phyloP scores from a whole-genome alignment of 2,113 vertebrate species.

The Leucopternis melanops region DNA sequence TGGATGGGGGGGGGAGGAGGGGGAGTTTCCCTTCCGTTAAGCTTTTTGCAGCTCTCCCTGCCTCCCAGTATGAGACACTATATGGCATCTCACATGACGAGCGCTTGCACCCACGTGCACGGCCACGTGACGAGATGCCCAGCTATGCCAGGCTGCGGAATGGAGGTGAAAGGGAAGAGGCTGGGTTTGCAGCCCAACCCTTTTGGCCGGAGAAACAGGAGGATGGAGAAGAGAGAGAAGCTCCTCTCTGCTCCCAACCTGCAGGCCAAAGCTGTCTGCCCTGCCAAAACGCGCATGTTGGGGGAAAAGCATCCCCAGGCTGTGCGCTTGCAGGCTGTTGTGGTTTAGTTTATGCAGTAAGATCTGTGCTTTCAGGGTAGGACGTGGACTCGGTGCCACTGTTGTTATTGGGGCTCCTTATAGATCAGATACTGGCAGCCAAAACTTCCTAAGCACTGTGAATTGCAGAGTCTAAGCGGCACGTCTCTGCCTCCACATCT shows the following conservation, averaged over 20 bases:
- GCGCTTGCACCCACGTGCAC: background rate
- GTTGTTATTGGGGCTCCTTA: background rate
- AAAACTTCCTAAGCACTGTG: background rate
- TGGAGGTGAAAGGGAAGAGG: background rate
- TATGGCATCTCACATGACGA: slow-evolving; percentile 31
- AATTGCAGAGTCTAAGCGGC: background rate
- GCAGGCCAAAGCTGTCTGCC: fast-evolving
- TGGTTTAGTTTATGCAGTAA: background rate
- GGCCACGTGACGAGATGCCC: background rate
- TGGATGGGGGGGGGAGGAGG: background rate
- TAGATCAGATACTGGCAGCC: background rate
- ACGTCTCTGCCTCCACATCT: background rate
- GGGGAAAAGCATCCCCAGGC: background rate
- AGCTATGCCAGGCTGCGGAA: background rate
- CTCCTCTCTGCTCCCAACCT: background rate
- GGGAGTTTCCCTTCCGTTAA: slow-evolving; percentile 15
- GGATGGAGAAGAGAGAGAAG: background rate
- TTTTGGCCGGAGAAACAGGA: background rate
- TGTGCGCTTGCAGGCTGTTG: fast-evolving
- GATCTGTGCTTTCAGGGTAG: background rate
- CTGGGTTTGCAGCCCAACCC: background rate
- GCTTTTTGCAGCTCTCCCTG: background rate
- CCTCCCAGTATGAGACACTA: background rate
- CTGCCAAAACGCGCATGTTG: fast-evolving
- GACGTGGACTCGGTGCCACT: background rate